Percentiles rank a stretch among this genome's conserved stretches.
Evolutionary conservation across 92 coral and sea anemone genomes (phyloP).

Genomic region (Epizoanthus illoricatus): DNA sequence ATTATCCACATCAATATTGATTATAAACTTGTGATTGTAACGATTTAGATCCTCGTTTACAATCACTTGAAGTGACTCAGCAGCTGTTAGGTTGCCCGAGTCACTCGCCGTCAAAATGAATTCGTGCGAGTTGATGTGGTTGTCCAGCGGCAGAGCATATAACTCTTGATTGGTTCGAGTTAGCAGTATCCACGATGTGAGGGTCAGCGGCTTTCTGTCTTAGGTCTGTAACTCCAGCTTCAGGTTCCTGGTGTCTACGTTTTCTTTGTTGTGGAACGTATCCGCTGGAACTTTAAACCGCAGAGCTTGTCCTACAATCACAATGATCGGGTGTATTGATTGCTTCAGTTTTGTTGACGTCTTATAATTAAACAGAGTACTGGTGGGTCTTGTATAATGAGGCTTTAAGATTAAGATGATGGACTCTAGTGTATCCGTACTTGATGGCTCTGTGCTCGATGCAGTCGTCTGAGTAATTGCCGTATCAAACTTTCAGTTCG

Average conservation of each 20-base stretch:
- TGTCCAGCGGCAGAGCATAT: slow-evolving; percentile 59
- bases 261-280: slow-evolving; percentile 73
- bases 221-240: slow-evolving; percentile 54
- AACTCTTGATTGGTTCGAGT: slow-evolving; percentile 53
- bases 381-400: too few species aligned
- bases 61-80: slow-evolving; percentile 58
- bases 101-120: slow-evolving; percentile 61
- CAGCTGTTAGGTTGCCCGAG: slow-evolving; percentile 59
- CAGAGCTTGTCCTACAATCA: background rate
- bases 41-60: slow-evolving; percentile 52
- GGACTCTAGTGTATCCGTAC: too few species aligned
- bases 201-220: slow-evolving; percentile 36
- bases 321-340: background rate
- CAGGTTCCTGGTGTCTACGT: slow-evolving; percentile 61
- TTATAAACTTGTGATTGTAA: slow-evolving; percentile 57
- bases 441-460: too few species aligned
- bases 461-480: too few species aligned
- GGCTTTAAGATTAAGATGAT: too few species aligned
- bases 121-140: slow-evolving; percentile 16
- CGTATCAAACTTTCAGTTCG: too few species aligned
- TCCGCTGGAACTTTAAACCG: slow-evolving; percentile 49
- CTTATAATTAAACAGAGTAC: too few species aligned
- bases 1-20: slow-evolving; percentile 55
- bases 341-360: background rate
- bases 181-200: slow-evolving; percentile 72